Conservation (phyloP, 2,888 invertebrate genomes). For the Petrophora chlorosata region DNA sequence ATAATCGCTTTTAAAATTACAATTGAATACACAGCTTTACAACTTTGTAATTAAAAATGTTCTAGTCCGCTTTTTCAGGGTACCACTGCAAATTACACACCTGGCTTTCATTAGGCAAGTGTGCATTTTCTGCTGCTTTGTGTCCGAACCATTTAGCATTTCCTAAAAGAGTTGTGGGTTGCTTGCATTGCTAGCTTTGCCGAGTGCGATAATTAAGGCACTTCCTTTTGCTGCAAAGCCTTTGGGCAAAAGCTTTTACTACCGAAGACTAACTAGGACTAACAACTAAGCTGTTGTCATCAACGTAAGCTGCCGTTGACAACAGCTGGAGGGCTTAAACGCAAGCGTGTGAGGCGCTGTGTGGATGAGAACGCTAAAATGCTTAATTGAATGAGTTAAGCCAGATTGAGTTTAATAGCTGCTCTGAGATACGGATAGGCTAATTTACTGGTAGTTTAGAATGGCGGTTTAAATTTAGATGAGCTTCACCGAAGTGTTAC, state of each 20-base stretch:
- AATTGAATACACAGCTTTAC: no score
- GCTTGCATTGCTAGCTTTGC: not conserved
- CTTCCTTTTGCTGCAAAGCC: conserved; percentile 2
- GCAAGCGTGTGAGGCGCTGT: not conserved
- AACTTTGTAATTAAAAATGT: conserved; percentile 8
- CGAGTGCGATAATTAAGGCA: conserved; percentile 1
- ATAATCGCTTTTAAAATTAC: no score
- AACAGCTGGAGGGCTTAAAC: conserved; percentile 3
- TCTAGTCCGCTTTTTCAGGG: no score
- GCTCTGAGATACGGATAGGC: not conserved
- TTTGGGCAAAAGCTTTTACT: conserved; percentile 6
- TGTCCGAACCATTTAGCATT: conserved; percentile 1
- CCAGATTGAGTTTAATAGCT: conserved; percentile 1
- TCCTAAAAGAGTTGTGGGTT: not conserved
- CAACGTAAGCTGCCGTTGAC: conserved; percentile 10
- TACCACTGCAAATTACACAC: conserved; percentile 2
- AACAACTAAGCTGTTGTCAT: conserved; percentile 7
- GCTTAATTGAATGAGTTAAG: conserved; percentile 12
- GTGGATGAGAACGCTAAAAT: conserved; percentile 3
- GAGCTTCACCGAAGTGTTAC: not conserved
- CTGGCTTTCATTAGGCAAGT: conserved; percentile 3
- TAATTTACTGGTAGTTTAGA: conserved; percentile 2
- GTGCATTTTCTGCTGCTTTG: not conserved
- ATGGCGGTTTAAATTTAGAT: not conserved
- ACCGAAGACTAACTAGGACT: conserved; percentile 1